Base-by-base conservation (phyloP, 2,113 vertebrate genomes). In the Stictonetta naevosa region DNA sequence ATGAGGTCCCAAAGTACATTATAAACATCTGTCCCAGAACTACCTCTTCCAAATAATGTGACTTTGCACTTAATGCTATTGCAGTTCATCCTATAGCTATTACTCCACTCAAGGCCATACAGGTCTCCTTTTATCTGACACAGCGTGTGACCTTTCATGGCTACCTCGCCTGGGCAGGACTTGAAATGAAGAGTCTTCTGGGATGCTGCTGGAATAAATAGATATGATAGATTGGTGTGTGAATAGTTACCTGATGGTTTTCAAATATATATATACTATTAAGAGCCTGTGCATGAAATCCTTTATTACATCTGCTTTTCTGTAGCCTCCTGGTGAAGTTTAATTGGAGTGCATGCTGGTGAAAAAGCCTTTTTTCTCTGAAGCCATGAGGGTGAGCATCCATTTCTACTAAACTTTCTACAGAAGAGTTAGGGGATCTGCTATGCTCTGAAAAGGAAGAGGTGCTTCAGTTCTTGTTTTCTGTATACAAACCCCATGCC, bases 121-220 rank as follows among this genome's bases (percentile, higher is more conserved):
- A 56, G 58, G 44, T 62, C 42, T 94, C 38, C 66, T 85, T 92
- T 95, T 87, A 21, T 79, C 62, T 85, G 78, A 52, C 44, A 40
- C 77, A 86, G 40, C 10, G 31, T 81, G 88, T 56, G 93, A 68
- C 90, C 78, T 95, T 92, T 76, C 80, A 72, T 28, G 60, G 40
- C 33, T 85, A 73, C 67, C 28, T 62, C 69, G 75, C 84, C 36
- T 29, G 22, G 62, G 11, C 31, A 88, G 26, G 28, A 55, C 68
- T 48, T 94, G 64, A 83, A 52, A 79, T 56, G 66, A 71, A 91
- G 68, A 86, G n/a, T 36, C 26, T 90, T 74, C 21, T 60, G 67
- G 50, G 33, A 38, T 3, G 4, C 42, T 71, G 42, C 71, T 91
- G 52, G 62, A 92, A 86, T 60, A 90, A 87, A 90, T n/a, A 66